phyloP scores from a whole-genome alignment of 2,113 vertebrate genomes.

The Grantiella picta region DNA sequence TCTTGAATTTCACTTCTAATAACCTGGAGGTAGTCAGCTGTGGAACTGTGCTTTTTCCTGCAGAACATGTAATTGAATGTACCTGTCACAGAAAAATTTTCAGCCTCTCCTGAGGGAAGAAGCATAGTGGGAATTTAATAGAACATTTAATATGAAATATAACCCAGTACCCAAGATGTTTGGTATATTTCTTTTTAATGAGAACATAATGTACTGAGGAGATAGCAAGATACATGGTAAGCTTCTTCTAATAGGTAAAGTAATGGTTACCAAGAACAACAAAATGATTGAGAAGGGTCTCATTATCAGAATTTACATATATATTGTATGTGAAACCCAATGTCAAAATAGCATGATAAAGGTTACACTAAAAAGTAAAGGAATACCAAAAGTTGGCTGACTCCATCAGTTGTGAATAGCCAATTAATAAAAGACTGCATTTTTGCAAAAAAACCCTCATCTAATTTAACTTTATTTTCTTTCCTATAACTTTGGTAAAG shows the following conservation, averaged over 20 bases:
- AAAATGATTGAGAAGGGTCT: background rate
- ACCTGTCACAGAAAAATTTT: slow-evolving; percentile 45
- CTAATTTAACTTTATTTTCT: background rate
- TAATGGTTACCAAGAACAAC: background rate
- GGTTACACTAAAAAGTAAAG: background rate
- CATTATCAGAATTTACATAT: background rate
- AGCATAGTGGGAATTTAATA: slow-evolving; percentile 15
- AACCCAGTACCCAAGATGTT: background rate
- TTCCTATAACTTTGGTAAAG: background rate
- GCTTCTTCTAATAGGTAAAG: background rate
- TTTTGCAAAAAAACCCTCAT: background rate
- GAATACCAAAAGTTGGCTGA: background rate
- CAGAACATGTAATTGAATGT: slow-evolving; percentile 47
- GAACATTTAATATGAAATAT: slow-evolving; percentile 27
- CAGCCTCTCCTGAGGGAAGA: slow-evolving; percentile 3
- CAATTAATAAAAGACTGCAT: background rate
- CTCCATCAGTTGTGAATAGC: background rate
- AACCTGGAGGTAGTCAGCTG: slow-evolving; percentile 25
- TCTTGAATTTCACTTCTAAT: slow-evolving; percentile 31
- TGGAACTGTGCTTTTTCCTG: slow-evolving; percentile 36
- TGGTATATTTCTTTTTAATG: slow-evolving; percentile 27
- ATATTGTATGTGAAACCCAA: background rate
- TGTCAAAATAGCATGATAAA: background rate
- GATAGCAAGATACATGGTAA: background rate
- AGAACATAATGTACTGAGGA: slow-evolving; percentile 1